Conservation (phyloP, 2,113 vertebrate genomes). For the Callorhinus ursinus region DNA sequence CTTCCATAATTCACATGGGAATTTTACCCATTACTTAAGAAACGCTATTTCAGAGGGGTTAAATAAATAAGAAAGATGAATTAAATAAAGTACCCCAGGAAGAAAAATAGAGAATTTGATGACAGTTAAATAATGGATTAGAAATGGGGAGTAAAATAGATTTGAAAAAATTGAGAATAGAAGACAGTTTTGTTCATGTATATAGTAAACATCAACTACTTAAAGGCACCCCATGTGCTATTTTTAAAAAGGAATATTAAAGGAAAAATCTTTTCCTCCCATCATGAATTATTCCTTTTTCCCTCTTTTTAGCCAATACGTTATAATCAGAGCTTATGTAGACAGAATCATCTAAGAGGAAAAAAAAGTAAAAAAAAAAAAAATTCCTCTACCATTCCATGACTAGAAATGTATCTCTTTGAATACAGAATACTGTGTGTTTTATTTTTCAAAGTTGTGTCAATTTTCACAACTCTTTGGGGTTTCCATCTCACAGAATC, state of each 20-base stretch:
- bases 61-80: background rate
- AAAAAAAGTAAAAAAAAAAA: background rate
- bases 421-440: background rate
- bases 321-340: background rate
- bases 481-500: background rate
- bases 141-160: background rate
- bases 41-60: background rate
- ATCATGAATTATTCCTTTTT: background rate
- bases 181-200: background rate
- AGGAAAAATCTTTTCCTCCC: background rate
- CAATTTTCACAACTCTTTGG: background rate
- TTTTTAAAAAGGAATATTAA: background rate
- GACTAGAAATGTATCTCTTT: background rate
- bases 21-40: background rate
- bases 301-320: background rate
- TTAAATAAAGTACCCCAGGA: background rate
- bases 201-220: background rate
- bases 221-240: background rate
- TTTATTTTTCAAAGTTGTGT: slow-evolving; percentile 26
- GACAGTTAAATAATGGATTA: background rate
- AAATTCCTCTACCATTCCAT: background rate
- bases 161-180: background rate
- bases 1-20: background rate
- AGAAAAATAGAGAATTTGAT: background rate
- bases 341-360: background rate